A percentile compares a stretch with the other conserved stretches of the same genome.
Evolutionary conservation across 2,797 vertebrate genomes (phyloP).

Genomic region (Pachyuromys duprasi): DNA sequence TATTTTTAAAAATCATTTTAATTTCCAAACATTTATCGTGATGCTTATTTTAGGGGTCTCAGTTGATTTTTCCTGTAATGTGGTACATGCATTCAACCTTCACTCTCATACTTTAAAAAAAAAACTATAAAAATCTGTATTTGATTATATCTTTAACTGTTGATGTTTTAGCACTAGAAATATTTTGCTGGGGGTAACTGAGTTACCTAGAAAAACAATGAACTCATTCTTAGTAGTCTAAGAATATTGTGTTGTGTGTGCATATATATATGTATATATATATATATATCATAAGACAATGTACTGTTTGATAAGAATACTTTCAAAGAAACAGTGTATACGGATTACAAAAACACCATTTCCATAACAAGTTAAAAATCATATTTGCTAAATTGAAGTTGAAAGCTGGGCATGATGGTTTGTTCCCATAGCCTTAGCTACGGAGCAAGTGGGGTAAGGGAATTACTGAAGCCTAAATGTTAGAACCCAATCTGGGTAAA

Average conservation of each 20-base stretch:
- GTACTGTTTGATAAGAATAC: not conserved
- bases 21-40: not conserved
- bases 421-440: not conserved
- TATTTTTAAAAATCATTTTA: not conserved
- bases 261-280: too few species aligned
- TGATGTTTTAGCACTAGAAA: not conserved
- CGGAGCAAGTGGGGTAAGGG: not conserved
- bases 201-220: not conserved
- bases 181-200: not conserved
- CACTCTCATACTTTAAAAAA: not conserved
- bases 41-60: not conserved
- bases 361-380: not conserved
- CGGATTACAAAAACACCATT: slow-evolving; percentile 16
- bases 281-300: not conserved
- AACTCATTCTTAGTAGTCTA: not conserved
- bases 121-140: not conserved
- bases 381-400: not conserved
- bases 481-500: too few species aligned
- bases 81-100: not conserved
- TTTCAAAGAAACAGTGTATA: not conserved
- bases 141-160: not conserved
- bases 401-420: too few species aligned
- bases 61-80: not conserved
- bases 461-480: not conserved
- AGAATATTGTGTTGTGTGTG: not conserved